These are phyloP conservation scores for Chrysochloris asiatica DNA, from an alignment of 2,113 vertebrate species.

Conservation along the genomic window DNA sequence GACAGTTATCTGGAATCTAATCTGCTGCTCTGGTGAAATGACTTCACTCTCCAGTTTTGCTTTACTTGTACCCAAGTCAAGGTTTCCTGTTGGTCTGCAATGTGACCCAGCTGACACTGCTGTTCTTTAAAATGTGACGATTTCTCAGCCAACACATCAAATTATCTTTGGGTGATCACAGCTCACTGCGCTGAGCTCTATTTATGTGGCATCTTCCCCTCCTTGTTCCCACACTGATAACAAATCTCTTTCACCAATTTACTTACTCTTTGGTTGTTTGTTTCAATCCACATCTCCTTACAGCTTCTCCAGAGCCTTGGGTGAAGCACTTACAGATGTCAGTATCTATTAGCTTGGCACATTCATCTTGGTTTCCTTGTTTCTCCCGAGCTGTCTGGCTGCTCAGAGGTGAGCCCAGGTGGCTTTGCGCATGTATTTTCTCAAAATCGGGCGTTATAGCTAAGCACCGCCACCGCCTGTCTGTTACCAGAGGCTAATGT, in stretches of 20 bases:
- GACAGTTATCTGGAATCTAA: neutral
- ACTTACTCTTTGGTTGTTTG: slow-evolving; percentile 29
- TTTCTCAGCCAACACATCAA: neutral
- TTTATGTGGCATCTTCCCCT: neutral
- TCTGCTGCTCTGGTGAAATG: neutral
- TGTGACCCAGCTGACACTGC: neutral
- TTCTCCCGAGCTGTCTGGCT: neutral
- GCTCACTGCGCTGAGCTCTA: neutral
- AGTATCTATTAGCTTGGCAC: slow-evolving; percentile 46
- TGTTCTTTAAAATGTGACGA: neutral
- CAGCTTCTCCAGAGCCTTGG: slow-evolving; percentile 50
- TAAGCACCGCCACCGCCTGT: neutral
- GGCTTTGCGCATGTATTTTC: neutral
- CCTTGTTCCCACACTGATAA: neutral
- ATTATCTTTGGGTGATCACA: neutral
- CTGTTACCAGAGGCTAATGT: neutral
- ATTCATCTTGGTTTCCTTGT: slow-evolving; percentile 54
- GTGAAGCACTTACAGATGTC: slow-evolving; percentile 51
- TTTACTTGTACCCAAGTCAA: neutral
- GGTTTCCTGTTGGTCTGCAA: neutral
- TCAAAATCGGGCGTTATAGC: neutral
- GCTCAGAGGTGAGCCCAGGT: slow-evolving; percentile 13
- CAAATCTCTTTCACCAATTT: slow-evolving; percentile 18
- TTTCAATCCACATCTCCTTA: slow-evolving; percentile 1
- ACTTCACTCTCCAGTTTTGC: neutral